Evolutionary conservation across 2,113 vertebrate species (phyloP), one percentile per base, ranked within the genome.

Genomic region (Hemibagrus wyckioides): DNA sequence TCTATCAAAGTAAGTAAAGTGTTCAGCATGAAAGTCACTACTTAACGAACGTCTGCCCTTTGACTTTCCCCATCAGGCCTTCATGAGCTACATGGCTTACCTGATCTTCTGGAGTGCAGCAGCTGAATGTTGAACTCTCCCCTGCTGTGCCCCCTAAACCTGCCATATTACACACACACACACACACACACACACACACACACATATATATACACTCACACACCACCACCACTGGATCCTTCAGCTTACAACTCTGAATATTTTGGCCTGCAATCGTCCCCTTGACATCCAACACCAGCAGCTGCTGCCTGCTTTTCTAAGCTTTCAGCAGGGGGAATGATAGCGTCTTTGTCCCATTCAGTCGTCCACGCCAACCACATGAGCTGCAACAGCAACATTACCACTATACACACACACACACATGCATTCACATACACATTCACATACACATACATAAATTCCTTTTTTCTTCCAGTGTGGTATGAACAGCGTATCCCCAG

Each of bases 261-360:
- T 52, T 54, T 50, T 86, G 61, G 80, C 88, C 76, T 54, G 56
- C 76, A 82, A 57, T 52, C 65, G 39, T 59, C 65, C 65, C n/a
- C 59, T 82, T 83, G 80, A 89, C 89, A 89, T 84, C 52, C 44
- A 54, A 82, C 82, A 90, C 61, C 36, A 90, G 65, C 88, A 91
- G 86, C 90, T 87, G 88, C 85, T 69, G 82, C 57, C 84, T 87
- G 83, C 87, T 79, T 85, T 86, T 88, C 80, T 39, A 83, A 89
- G 80, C 57, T 39, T 87, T 89, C 82, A 85, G 63, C 85, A 82
- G 56, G 15, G 30, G 52, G 41, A 75, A 81, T 57, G 76, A 75
- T 61, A 79, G 73, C 52, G 41, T 52, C 52, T 83, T 77, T 84
- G 52, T 87, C 65, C 63, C 54, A 44, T 61, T 73, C 80, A 30